These are phyloP conservation scores for Eledone cirrhosa DNA, from an alignment of 2,888 invertebrate species.

Conservation along the genomic window DNA sequence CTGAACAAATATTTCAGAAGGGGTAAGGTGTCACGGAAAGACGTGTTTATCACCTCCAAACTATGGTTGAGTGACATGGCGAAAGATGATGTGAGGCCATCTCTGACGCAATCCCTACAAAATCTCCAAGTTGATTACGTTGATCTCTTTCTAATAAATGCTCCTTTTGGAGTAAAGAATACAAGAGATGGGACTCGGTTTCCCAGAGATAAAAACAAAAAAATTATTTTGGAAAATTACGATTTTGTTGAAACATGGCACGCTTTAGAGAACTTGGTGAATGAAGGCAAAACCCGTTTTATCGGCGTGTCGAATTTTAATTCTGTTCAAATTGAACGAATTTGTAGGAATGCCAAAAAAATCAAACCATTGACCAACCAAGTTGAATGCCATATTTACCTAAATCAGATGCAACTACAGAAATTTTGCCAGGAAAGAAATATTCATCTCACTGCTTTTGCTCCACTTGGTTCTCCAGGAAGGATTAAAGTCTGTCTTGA, in stretches of 20 bases:
- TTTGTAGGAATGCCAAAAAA: constrained; percentile 37
- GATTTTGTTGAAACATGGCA: constrained; percentile 49
- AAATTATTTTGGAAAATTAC: constrained; percentile 39
- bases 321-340: constrained; percentile 45
- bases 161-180: constrained; percentile 50
- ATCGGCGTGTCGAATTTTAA: constrained; percentile 59
- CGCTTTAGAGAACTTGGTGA: constrained; percentile 44
- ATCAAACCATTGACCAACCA: constrained; percentile 51
- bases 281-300: constrained; percentile 38
- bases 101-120: constrained; percentile 46
- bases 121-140: constrained; percentile 46
- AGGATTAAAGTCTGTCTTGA: constrained; percentile 19
- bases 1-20: constrained; percentile 39
- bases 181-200: constrained; percentile 40
- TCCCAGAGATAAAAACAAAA: constrained; percentile 37
- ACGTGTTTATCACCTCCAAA: constrained; percentile 54
- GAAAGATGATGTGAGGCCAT: constrained; percentile 38
- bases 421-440: constrained; percentile 42
- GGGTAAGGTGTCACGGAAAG: constrained; percentile 44
- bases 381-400: constrained; percentile 54
- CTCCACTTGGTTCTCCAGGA: constrained; percentile 47
- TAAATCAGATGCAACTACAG: constrained; percentile 45
- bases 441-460: constrained; percentile 49
- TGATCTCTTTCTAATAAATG: constrained; percentile 54
- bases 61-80: constrained; percentile 40